These are phyloP conservation scores for Tichodroma muraria DNA, from an alignment of 2,113 vertebrate genomes.

Conservation along the genomic window DNA sequence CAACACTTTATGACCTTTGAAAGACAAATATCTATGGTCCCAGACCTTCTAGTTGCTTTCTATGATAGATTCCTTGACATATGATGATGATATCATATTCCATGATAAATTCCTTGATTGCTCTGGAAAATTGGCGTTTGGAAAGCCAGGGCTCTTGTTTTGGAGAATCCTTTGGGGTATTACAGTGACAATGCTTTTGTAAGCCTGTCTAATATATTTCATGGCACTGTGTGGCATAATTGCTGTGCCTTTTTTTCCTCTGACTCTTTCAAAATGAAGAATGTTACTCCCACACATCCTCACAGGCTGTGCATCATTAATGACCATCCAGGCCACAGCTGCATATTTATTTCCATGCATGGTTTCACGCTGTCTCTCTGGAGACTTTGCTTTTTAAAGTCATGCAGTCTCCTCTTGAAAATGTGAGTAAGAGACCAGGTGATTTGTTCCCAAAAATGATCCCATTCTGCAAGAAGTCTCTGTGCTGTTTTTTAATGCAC, in stretches of 20 bases:
- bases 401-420: not conserved
- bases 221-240: not conserved
- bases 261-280: not conserved
- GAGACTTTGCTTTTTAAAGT: not conserved
- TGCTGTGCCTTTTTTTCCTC: not conserved
- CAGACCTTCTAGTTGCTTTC: not conserved
- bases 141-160: not conserved
- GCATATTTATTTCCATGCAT: not conserved
- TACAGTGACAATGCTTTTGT: not conserved
- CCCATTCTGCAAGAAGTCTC: not conserved
- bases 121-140: not conserved
- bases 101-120: not conserved
- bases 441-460: not conserved
- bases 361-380: not conserved
- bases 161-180: not conserved
- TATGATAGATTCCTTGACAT: not conserved
- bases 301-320: not conserved
- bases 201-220: not conserved
- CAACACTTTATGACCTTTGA: not conserved
- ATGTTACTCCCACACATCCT: not conserved
- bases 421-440: not conserved
- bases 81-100: no score
- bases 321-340: not conserved
- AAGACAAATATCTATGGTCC: not conserved
- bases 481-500: not conserved